Conservation (phyloP, 2,113 vertebrate species). For the Vireo altiloquus region DNA sequence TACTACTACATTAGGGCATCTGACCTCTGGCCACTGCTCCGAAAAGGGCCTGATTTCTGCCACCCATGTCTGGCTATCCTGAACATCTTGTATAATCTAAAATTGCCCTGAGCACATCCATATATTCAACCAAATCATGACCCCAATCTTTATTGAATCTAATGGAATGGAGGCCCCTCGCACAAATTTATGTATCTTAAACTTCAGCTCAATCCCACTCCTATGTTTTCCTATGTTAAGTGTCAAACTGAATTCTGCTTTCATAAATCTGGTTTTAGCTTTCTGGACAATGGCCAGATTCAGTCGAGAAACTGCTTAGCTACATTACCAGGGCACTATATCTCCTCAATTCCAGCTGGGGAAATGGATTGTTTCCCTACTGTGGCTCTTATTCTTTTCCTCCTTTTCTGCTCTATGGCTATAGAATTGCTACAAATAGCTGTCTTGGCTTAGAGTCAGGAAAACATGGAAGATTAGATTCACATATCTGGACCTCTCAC, state of each 20-base stretch:
- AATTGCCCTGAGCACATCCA: background rate
- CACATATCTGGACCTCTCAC: background rate
- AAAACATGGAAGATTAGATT: background rate
- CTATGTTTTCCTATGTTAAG: background rate
- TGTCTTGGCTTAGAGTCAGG: background rate
- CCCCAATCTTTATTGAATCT: background rate
- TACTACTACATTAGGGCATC: background rate
- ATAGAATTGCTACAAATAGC: background rate
- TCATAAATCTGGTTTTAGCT: background rate
- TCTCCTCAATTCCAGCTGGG: background rate
- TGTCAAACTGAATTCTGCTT: background rate
- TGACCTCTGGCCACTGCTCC: background rate
- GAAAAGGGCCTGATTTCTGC: background rate
- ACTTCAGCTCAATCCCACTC: background rate
- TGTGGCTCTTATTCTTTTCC: background rate
- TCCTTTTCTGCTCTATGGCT: background rate
- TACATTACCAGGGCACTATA: background rate
- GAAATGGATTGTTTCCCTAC: background rate
- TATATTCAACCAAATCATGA: background rate
- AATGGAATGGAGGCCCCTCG: background rate
- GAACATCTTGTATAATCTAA: rapidly evolving
- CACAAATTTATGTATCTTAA: background rate
- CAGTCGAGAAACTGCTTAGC: background rate
- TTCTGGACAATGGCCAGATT: background rate
- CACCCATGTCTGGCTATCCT: background rate